Conservation (phyloP, 2,113 vertebrate genomes). For the Psammodynastes pulverulentus region DNA sequence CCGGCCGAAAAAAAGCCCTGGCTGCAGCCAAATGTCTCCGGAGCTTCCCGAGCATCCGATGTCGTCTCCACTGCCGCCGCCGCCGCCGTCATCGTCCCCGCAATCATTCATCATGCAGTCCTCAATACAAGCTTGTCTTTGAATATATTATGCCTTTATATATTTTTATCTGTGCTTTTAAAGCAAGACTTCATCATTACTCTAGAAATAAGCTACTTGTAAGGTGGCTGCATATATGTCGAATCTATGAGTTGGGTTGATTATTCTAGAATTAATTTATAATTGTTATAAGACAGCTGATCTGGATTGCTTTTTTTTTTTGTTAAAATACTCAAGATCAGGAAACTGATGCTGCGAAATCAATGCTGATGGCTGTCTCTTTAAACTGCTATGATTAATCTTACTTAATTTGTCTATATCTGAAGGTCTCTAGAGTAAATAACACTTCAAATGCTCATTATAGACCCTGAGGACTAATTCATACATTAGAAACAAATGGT, state of each 20-base stretch:
- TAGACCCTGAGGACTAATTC: conserved; percentile 6
- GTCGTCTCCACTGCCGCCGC: no score
- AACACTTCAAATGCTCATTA: conserved; percentile 46
- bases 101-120: background rate
- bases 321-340: conserved; percentile 33
- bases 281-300: background rate
- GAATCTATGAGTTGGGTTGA: conserved; percentile 21
- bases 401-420: conserved; percentile 63
- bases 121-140: background rate
- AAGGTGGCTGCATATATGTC: background rate
- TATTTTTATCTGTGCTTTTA: background rate
- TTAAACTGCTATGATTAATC: conserved; percentile 63
- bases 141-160: background rate
- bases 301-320: conserved; percentile 47
- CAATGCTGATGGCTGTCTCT: conserved; percentile 51
- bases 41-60: no score
- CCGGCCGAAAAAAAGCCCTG: no score
- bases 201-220: background rate
- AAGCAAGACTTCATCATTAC: background rate
- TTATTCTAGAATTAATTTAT: conserved; percentile 20
- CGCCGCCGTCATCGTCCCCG: no score
- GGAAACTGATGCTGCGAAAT: conserved; percentile 24
- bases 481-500: background rate
- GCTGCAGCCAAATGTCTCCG: no score
- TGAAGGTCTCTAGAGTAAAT: conserved; percentile 49